Base-by-base conservation (phyloP, 2,797 vertebrate species). In the Thamnophis elegans region DNA sequence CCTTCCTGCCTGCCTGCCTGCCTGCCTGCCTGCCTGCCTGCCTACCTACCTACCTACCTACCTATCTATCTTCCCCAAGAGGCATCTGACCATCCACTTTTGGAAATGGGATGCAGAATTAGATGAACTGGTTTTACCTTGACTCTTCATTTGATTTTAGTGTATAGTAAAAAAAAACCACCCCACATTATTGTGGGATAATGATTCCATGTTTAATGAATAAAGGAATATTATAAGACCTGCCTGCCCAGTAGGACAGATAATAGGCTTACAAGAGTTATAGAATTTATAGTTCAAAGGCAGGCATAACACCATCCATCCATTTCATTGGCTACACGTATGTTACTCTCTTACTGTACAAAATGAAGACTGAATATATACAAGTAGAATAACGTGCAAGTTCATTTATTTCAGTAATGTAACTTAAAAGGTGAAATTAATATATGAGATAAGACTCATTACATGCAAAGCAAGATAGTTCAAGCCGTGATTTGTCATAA, bases 1-100 rank as follows among this genome's bases (percentile, higher is more conserved):
- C 42, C 42, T 42, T 42, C 42, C 42, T 9, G 3, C 55, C 55
- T 14, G 4, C 55, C 56, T 22, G 0, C 20, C 20, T 3, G 0
- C 7, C 11, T 3, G 0, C 25, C 10, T 62, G 1, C 20, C 47
- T 47, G 5, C 55, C 56, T 22, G 0, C 20, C 20, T 3, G 0
- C 6, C 10, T 3, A 0, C 25, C 9, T 60, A 5, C 18, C 56
- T 58, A 0, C 56, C 20, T 58, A 2, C 4, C 60, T 62, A 1
- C 10, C 26, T 28, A 3, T 60, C 26, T 28, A 3, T 60, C 3
- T 28, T 32, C n/a, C 62, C 5, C 62, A 68, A 68, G 13, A 16
- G 62, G 13, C 28, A 32, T 87, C 28, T 56, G 53, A 32, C 28
- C 20, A 10, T 20, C 5, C 16, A 55, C 28, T 32, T 16, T 32